Conservation (phyloP, 1,140 invertebrate species). For the Caligus rogercresseyi region DNA sequence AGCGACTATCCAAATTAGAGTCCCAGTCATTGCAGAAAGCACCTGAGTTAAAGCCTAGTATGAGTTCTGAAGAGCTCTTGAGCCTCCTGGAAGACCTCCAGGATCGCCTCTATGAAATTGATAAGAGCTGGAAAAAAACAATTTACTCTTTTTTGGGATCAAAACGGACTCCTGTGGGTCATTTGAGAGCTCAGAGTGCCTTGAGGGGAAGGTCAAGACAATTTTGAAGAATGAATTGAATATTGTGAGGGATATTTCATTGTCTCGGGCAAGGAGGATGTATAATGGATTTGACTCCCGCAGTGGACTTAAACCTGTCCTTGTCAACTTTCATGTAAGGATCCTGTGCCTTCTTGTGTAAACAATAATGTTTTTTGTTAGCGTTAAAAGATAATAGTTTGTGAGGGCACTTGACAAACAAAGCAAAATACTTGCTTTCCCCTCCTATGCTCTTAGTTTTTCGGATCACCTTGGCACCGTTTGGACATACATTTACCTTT, state of each 20-base stretch:
- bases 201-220: constrained; percentile 11
- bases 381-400: no score
- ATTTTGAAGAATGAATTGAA: constrained; percentile 4
- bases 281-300: constrained; percentile 6
- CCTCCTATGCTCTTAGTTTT: no score
- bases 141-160: constrained; percentile 14
- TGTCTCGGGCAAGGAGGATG: neutral
- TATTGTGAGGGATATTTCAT: constrained; percentile 5
- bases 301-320: neutral
- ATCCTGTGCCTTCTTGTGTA: no score
- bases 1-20: neutral
- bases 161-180: constrained; percentile 9
- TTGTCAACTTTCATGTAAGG: constrained; percentile 10
- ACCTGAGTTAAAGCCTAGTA: neutral
- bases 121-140: constrained; percentile 16
- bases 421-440: no score
- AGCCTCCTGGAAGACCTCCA: neutral
- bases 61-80: neutral
- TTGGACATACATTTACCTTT: no score
- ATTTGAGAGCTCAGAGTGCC: constrained; percentile 10
- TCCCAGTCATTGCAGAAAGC: no score
- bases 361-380: no score
- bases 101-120: constrained; percentile 19
- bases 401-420: no score
- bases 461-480: no score